phyloP scores from a whole-genome alignment of 2,113 vertebrate genomes.

The Scalopus aquaticus region DNA sequence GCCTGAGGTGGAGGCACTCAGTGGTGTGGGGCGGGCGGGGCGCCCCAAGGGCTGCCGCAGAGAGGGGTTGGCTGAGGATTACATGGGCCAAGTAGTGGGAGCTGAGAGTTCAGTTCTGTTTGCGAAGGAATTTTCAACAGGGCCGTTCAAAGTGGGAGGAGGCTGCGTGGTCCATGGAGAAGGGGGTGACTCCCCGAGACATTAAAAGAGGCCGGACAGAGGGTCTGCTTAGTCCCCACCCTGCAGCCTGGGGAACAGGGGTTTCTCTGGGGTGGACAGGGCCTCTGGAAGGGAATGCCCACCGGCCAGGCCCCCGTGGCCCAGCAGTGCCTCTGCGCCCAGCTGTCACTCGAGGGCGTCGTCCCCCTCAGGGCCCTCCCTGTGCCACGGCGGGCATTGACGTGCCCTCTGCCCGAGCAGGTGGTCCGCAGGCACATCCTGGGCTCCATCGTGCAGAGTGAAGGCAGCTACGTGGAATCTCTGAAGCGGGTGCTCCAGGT shows the following conservation, averaged over 20 bases:
- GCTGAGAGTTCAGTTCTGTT: background rate
- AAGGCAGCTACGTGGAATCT: conserved; percentile 94
- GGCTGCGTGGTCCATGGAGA: fast-evolving
- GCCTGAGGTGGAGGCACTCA: fast-evolving
- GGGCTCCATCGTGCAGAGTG: conserved; percentile 95
- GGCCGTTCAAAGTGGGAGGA: background rate
- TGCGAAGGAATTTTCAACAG: background rate
- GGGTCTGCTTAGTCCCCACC: fast-evolving
- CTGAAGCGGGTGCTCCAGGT: conserved; percentile 94
- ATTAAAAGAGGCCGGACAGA: background rate
- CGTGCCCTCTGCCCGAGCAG: conserved; percentile 70
- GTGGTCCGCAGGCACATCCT: conserved; percentile 95
- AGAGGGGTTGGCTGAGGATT: background rate
- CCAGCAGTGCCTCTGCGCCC: background rate
- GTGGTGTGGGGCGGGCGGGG: no score
- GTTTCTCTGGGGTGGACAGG: no score
- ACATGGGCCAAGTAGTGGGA: fast-evolving
- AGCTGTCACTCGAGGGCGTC: background rate
- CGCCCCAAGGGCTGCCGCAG: background rate
- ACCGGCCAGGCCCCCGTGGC: no score
- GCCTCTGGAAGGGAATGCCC: background rate
- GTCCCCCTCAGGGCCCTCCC: background rate
- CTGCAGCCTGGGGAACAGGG: background rate
- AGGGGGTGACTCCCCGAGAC: background rate
- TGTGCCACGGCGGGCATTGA: background rate